phyloP scores from a whole-genome alignment of 2,888 invertebrate species.

The Habrosyne pyritoides region DNA sequence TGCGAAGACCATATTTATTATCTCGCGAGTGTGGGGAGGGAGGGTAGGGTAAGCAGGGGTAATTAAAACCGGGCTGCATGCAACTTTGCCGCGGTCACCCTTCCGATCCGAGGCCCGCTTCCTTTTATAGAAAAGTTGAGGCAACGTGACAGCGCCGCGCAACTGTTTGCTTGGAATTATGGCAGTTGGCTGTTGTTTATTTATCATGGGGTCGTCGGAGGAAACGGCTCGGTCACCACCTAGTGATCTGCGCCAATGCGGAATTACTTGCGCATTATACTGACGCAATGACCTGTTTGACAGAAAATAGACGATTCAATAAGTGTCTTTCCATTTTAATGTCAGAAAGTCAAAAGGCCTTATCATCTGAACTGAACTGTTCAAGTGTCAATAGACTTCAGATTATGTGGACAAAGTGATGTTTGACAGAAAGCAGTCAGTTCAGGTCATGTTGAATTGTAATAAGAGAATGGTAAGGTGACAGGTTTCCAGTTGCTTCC shows the following conservation, averaged over 20 bases:
- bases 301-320: too few relatives aligned
- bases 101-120: slow-evolving; percentile 43
- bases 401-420: too few relatives aligned
- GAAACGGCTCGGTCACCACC: neutral
- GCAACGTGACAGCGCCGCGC: slow-evolving; percentile 27
- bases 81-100: slow-evolving; percentile 35
- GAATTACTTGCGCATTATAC: neutral
- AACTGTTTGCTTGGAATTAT: slow-evolving; percentile 11
- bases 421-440: too few relatives aligned
- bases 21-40: slow-evolving; percentile 22
- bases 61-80: slow-evolving; percentile 56
- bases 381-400: too few relatives aligned
- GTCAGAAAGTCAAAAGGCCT: too few relatives aligned
- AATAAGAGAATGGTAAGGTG: too few relatives aligned
- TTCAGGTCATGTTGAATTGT: too few relatives aligned
- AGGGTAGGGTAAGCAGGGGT: slow-evolving; percentile 35
- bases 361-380: too few relatives aligned
- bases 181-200: slow-evolving; percentile 30
- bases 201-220: slow-evolving; percentile 28
- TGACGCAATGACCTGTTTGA: neutral
- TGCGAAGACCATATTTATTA: slow-evolving; percentile 62
- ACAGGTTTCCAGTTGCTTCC: too few relatives aligned
- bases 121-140: slow-evolving; percentile 44
- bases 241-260: slow-evolving; percentile 2
- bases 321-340: too few relatives aligned